Percentiles rank a stretch among this genome's conserved stretches.
Evolutionary conservation across 2,113 vertebrate species (phyloP).

Genomic region (Lophura nycthemera): DNA sequence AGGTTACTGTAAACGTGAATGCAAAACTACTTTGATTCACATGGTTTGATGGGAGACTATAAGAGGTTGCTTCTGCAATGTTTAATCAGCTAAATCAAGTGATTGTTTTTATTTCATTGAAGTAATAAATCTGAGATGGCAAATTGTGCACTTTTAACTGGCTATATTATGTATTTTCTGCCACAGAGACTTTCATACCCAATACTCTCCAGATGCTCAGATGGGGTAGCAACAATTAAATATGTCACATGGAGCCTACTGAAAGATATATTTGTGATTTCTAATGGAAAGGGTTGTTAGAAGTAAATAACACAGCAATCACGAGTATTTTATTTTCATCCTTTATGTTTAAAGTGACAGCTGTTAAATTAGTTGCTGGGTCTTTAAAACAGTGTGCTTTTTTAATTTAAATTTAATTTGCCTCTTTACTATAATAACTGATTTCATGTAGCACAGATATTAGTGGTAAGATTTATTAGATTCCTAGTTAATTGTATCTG

Average conservation of each 20-base stretch:
- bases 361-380: background rate
- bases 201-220: background rate
- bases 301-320: background rate
- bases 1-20: background rate
- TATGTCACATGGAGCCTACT: background rate
- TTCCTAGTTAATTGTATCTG: background rate
- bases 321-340: background rate
- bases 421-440: background rate
- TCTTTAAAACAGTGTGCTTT: background rate
- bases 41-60: background rate
- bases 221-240: background rate
- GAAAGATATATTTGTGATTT: background rate
- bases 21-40: background rate
- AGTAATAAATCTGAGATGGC: background rate
- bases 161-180: background rate
- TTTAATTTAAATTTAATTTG: conserved; percentile 31
- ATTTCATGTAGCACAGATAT: background rate
- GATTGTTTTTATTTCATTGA: background rate
- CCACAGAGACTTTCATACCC: background rate
- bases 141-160: background rate
- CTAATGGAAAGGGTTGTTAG: background rate
- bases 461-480: conserved; percentile 21
- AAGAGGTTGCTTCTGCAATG: background rate
- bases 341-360: background rate
- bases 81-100: background rate